phyloP scores from a whole-genome alignment of 2,888 invertebrate species.

The Campoplex capitator region DNA sequence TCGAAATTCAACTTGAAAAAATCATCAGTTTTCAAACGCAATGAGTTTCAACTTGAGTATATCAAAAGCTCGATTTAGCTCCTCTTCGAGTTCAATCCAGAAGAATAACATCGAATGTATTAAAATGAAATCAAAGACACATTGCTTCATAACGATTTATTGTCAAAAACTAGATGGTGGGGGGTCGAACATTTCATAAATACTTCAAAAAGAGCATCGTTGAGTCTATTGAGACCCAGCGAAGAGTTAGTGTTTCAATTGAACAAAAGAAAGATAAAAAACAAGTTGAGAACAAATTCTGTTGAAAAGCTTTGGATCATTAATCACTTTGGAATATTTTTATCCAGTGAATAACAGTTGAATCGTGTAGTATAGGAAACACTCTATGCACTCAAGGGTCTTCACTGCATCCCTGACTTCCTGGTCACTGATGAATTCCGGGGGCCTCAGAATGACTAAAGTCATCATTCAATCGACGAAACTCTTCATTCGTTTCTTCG shows the following conservation, averaged over 20 bases:
- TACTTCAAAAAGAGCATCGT: not conserved
- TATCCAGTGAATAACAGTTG: conserved; percentile 9
- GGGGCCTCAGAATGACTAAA: not conserved
- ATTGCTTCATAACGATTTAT: no score
- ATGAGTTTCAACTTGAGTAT: not conserved
- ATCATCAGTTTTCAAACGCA: no score
- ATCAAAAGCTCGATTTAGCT: not conserved
- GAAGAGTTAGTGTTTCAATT: not conserved
- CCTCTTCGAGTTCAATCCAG: not conserved
- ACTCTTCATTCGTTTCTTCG: conserved; percentile 32
- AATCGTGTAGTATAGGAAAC: conserved; percentile 14
- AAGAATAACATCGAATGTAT: not conserved
- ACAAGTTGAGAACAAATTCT: not conserved
- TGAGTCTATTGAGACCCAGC: not conserved
- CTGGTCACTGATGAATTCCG: conserved; percentile 38
- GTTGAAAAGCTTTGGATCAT: conserved; percentile 12
- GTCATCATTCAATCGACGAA: conserved; percentile 42
- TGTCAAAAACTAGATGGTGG: no score
- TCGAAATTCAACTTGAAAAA: no score
- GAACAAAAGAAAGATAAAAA: not conserved
- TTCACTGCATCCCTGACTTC: conserved; percentile 22
- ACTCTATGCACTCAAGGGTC: conserved; percentile 26
- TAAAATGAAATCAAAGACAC: not conserved
- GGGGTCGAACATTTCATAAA: no score
- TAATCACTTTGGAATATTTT: conserved; percentile 15